Conservation (phyloP, 2,113 vertebrate species). For the Cnemophilus loriae region DNA sequence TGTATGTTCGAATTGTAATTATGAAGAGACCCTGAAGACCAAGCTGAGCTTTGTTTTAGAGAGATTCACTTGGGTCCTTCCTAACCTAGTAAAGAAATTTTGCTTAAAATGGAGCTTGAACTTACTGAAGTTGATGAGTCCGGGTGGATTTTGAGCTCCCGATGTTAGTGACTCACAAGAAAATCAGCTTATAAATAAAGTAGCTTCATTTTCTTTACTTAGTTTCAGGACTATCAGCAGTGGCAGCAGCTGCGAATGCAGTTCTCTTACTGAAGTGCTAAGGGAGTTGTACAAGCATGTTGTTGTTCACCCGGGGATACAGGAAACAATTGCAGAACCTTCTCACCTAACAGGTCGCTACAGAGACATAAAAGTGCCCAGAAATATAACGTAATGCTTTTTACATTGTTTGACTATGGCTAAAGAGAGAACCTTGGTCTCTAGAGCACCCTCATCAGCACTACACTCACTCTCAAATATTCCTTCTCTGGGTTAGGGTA, state of each 20-base stretch:
- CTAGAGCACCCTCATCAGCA: neutral
- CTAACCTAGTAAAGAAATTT: neutral
- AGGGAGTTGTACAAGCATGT: neutral
- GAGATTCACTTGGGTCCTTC: neutral
- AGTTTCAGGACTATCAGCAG: neutral
- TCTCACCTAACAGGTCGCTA: neutral
- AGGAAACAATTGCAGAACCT: neutral
- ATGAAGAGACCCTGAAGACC: neutral
- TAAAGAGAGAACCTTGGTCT: neutral
- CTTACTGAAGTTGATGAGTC: neutral
- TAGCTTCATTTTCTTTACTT: neutral
- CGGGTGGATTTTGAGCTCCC: neutral
- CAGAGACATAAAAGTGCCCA: neutral
- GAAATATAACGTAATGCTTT: neutral
- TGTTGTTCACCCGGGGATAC: neutral
- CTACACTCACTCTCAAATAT: neutral
- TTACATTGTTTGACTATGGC: neutral
- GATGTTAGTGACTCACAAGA: neutral
- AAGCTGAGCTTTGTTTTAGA: neutral
- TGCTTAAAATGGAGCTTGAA: neutral
- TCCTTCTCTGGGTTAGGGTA: neutral
- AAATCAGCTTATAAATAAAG: neutral
- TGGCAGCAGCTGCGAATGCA: neutral
- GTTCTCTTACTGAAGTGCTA: neutral
- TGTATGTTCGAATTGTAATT: neutral